Evolutionary conservation across 2,797 vertebrate genomes (phyloP).

Genomic region (Lophotriccus pileatus): DNA sequence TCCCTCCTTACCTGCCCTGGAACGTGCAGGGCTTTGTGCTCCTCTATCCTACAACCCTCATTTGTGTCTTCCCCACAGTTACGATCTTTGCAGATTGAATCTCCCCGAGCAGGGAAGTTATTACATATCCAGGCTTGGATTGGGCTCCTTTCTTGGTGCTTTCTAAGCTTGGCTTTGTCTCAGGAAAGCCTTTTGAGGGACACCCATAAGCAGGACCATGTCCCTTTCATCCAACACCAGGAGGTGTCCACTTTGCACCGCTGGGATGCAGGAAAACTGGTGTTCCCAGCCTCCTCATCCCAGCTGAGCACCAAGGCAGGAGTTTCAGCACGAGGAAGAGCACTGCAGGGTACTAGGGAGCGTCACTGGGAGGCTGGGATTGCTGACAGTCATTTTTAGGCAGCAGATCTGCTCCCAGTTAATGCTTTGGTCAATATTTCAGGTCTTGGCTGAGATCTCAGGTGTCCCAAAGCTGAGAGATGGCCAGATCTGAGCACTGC

Average conservation of each 20-base stretch:
- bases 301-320: neutral
- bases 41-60: neutral
- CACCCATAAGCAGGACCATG: neutral
- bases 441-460: neutral
- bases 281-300: neutral
- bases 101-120: rapidly evolving
- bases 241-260: neutral
- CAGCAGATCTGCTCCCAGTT: neutral
- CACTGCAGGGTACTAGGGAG: rapidly evolving
- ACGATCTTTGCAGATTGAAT: neutral
- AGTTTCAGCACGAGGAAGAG: neutral
- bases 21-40: neutral
- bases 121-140: neutral
- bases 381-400: neutral
- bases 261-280: neutral
- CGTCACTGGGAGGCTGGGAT: neutral
- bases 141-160: neutral
- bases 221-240: neutral
- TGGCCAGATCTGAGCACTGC: neutral
- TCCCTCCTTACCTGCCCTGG: neutral
- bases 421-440: neutral
- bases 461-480: neutral
- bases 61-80: neutral
- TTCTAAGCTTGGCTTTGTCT: neutral
- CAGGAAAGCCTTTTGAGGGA: neutral